Conservation (phyloP, 2,888 invertebrate genomes). For the Zaprionus lineosus region DNA sequence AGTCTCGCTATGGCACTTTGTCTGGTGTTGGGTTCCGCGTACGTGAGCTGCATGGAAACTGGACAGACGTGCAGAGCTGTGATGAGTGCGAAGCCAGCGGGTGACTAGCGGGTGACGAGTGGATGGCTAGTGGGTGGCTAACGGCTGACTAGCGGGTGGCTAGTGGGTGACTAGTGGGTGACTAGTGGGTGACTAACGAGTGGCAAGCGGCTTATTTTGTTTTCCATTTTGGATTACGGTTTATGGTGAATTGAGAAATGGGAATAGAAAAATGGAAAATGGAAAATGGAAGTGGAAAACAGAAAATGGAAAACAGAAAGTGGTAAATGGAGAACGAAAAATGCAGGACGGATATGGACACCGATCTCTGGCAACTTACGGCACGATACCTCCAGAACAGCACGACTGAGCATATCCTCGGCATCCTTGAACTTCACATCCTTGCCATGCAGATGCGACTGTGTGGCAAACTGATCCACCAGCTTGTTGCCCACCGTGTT, state of each 20-base stretch:
- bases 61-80: constrained; percentile 54
- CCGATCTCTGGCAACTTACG: no score
- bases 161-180: not conserved
- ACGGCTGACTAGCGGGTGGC: constrained; percentile 28
- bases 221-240: no score
- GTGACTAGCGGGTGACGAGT: not conserved
- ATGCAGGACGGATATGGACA: not conserved
- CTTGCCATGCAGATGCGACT: constrained; percentile 54
- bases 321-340: not conserved
- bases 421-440: constrained; percentile 69
- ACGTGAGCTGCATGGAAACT: constrained; percentile 71
- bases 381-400: constrained; percentile 80
- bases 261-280: no score
- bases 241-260: no score
- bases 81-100: constrained; percentile 26
- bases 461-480: constrained; percentile 59
- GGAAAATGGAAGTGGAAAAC: no score
- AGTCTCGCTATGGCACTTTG: constrained; percentile 15
- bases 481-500: constrained; percentile 78
- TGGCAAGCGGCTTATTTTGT: not conserved
- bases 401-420: constrained; percentile 80
- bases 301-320: no score
- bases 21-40: constrained; percentile 48
- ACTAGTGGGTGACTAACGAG: constrained; percentile 14
- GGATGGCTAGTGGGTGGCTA: constrained; percentile 26